These are phyloP conservation scores for Aphelinus certus DNA, from an alignment of 1,140 invertebrate genomes.

Conservation along the genomic window DNA sequence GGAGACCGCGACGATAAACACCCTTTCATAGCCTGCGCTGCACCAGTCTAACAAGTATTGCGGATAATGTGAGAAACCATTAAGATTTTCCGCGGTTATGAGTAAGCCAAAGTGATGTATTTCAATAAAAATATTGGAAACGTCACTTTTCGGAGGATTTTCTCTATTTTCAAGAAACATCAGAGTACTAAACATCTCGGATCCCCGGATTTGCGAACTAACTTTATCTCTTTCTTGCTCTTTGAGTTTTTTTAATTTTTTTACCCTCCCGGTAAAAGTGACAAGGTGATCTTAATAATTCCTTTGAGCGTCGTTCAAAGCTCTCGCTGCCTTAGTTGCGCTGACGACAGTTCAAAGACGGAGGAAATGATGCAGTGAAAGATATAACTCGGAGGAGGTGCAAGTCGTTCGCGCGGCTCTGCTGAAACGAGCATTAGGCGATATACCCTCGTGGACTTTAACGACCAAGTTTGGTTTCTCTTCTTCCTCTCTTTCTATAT, in stretches of 20 bases:
- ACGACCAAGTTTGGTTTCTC: not conserved
- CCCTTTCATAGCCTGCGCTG: no score
- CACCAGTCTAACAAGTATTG: no score
- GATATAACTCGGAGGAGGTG: not conserved
- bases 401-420: slow-evolving; percentile 7
- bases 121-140: no score
- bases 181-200: no score
- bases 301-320: slow-evolving; percentile 20
- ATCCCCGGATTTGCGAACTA: no score
- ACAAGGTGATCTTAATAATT: slow-evolving; percentile 13
- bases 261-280: not conserved
- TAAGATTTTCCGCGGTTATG: no score
- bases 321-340: not conserved
- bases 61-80: no score
- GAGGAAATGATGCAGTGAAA: slow-evolving; percentile 4
- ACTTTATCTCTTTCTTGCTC: no score
- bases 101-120: no score
- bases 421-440: not conserved
- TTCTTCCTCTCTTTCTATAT: not conserved
- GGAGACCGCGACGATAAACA: no score
- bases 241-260: not conserved
- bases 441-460: not conserved
- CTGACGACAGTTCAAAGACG: slow-evolving; percentile 4
- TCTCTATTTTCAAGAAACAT: no score
- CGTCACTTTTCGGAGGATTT: no score